Conservation (phyloP, 1,140 invertebrate species). For the Zaprionus tsacasi region DNA sequence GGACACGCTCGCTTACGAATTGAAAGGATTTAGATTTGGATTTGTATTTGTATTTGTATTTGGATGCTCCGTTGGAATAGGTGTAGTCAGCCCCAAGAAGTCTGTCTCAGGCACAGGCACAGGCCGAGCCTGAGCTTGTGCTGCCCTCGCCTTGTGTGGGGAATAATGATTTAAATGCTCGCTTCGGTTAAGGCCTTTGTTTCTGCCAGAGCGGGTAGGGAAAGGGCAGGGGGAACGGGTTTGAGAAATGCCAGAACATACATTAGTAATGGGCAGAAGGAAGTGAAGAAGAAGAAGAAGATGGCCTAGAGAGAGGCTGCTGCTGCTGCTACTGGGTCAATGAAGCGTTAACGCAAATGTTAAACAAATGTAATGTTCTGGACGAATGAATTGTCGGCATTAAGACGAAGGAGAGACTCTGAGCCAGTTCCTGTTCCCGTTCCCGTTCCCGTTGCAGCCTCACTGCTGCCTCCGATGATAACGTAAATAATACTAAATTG, state of each 20-base stretch:
- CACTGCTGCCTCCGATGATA: constrained; percentile 50
- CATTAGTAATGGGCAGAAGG: constrained; percentile 60
- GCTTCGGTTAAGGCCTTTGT: constrained; percentile 48
- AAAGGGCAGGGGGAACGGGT: constrained; percentile 8
- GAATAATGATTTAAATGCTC: constrained; percentile 80
- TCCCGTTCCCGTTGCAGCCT: no score
- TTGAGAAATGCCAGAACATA: constrained; percentile 70
- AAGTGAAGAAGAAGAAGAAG: constrained; percentile 5
- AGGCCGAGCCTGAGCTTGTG: constrained; percentile 2
- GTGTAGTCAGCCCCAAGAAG: constrained; percentile 4
- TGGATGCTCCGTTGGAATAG: constrained; percentile 20
- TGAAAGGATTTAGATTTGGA: constrained; percentile 68
- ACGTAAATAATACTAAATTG: constrained; percentile 81
- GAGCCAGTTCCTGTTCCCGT: neutral
- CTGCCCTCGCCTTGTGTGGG: constrained; percentile 29
- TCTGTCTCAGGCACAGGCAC: constrained; percentile 1
- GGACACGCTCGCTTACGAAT: constrained; percentile 64
- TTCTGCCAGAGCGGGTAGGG: constrained; percentile 9
- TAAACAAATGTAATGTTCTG: constrained; percentile 83
- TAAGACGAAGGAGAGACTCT: constrained; percentile 23
- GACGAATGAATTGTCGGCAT: constrained; percentile 71
- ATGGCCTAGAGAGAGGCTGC: neutral
- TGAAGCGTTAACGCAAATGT: constrained; percentile 80
- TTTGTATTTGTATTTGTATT: constrained; percentile 3
- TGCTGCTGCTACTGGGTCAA: constrained; percentile 56